A percentile compares a stretch with the other conserved stretches of the same genome.
Conservation (phyloP, 1,140 invertebrate genomes). For the Branchinecta lynchi region DNA sequence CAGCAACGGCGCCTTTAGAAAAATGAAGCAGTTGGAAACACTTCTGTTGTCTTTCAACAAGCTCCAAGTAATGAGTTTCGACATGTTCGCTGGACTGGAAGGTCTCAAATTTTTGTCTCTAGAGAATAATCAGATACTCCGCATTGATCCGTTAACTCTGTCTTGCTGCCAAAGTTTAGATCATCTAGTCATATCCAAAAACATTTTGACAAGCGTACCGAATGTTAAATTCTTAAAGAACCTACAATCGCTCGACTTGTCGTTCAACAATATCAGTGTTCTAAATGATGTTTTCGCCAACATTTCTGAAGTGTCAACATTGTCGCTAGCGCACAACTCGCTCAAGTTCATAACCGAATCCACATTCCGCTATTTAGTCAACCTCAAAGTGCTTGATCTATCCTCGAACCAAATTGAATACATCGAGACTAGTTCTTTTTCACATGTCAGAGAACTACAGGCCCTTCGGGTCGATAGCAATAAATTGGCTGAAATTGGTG, state of each 20-base stretch:
- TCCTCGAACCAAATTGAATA: slow-evolving; percentile 71
- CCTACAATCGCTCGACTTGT: slow-evolving; percentile 49
- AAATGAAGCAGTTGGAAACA: slow-evolving; percentile 56
- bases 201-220: slow-evolving; percentile 60
- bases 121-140: slow-evolving; percentile 53
- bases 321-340: slow-evolving; percentile 63
- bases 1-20: slow-evolving; percentile 51
- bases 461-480: slow-evolving; percentile 72
- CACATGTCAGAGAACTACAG: slow-evolving; percentile 48
- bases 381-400: slow-evolving; percentile 65
- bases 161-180: slow-evolving; percentile 60
- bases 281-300: slow-evolving; percentile 69
- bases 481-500: slow-evolving; percentile 67
- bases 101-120: slow-evolving; percentile 53
- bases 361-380: slow-evolving; percentile 60
- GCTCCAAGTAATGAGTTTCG: slow-evolving; percentile 46
- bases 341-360: slow-evolving; percentile 44
- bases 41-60: slow-evolving; percentile 56
- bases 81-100: slow-evolving; percentile 51
- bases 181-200: slow-evolving; percentile 70
- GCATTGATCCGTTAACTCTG: slow-evolving; percentile 53
- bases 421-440: slow-evolving; percentile 63
- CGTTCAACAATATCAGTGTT: slow-evolving; percentile 64
- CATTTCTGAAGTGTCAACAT: slow-evolving; percentile 61
- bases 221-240: slow-evolving; percentile 47